These are phyloP conservation scores for Wiebesia pumilae DNA, from an alignment of 1,140 invertebrate genomes.

Conservation along the genomic window DNA sequence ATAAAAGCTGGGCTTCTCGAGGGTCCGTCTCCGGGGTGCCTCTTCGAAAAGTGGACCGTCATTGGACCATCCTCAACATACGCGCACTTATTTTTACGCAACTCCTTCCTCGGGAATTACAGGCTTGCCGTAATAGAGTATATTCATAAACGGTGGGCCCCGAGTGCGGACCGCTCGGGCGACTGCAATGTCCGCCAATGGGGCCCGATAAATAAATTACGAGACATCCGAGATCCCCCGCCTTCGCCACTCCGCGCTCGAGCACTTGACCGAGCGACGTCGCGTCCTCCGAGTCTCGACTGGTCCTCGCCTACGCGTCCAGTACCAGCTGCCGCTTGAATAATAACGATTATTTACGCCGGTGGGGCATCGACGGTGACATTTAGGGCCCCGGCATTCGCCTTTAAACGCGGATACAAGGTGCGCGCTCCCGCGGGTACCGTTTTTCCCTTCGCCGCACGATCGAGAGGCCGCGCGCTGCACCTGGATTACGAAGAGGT, in stretches of 20 bases:
- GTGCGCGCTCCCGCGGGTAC: not conserved
- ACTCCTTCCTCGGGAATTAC: not conserved
- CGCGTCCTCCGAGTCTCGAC: too few relatives aligned
- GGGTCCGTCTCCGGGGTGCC: too few relatives aligned
- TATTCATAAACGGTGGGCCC: not conserved
- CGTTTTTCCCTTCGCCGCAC: not conserved
- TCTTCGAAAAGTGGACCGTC: not conserved
- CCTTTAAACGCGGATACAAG: not conserved
- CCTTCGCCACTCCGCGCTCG: not conserved
- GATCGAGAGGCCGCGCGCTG: slow-evolving; percentile 16
- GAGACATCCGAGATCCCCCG: not conserved
- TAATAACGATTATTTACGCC: slow-evolving; percentile 73
- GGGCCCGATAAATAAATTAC: slow-evolving; percentile 72
- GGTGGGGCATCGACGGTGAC: slow-evolving; percentile 68
- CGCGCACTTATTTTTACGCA: not conserved
- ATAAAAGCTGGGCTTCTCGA: too few relatives aligned
- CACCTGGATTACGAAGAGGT: slow-evolving; percentile 47
- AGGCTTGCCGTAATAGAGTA: not conserved
- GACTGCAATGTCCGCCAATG: slow-evolving; percentile 52
- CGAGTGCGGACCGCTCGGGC: not conserved
- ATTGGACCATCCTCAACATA: not conserved
- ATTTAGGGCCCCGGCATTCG: slow-evolving; percentile 63
- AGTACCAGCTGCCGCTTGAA: slow-evolving; percentile 60
- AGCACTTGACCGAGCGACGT: too few relatives aligned
- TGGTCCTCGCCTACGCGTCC: not conserved